Evolutionary conservation across 1,140 invertebrate species (phyloP).

Genomic region (Aplysia californica): DNA sequence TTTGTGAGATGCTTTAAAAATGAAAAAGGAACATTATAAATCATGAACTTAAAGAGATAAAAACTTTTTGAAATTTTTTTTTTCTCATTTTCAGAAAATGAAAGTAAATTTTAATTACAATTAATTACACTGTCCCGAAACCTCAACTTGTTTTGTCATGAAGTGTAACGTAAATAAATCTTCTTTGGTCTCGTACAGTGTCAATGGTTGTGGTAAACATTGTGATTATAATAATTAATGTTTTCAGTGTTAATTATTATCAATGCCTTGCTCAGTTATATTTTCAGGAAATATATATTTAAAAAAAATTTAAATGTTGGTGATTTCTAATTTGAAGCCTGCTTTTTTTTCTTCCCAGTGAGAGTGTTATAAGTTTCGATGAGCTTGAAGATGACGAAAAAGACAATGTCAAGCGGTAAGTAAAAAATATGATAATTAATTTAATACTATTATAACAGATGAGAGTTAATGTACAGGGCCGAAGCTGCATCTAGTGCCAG

Average conservation of each 20-base stretch:
- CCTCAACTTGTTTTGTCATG: too few relatives aligned
- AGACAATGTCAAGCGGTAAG: conserved; percentile 35
- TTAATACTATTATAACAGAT: too few relatives aligned
- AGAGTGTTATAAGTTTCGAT: conserved; percentile 34
- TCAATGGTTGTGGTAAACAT: neutral
- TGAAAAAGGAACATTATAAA: neutral
- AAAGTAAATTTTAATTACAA: neutral
- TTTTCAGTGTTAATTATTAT: neutral
- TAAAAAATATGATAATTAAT: neutral
- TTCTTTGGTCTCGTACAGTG: neutral
- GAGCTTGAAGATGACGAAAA: conserved; percentile 36
- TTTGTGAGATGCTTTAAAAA: neutral
- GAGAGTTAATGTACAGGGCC: too few relatives aligned
- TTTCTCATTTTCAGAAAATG: neutral
- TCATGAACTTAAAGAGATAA: neutral
- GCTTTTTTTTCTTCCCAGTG: conserved; percentile 18
- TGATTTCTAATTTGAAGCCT: neutral
- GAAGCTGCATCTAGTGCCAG: neutral
- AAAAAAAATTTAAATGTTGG: neutral
- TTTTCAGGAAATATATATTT: too few relatives aligned
- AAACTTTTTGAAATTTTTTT: neutral
- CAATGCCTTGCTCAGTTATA: too few relatives aligned
- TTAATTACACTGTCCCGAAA: neutral
- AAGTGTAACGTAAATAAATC: neutral
- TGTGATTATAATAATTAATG: neutral